Conservation (phyloP, 2,888 invertebrate species). For the Microctonus brassicae region DNA sequence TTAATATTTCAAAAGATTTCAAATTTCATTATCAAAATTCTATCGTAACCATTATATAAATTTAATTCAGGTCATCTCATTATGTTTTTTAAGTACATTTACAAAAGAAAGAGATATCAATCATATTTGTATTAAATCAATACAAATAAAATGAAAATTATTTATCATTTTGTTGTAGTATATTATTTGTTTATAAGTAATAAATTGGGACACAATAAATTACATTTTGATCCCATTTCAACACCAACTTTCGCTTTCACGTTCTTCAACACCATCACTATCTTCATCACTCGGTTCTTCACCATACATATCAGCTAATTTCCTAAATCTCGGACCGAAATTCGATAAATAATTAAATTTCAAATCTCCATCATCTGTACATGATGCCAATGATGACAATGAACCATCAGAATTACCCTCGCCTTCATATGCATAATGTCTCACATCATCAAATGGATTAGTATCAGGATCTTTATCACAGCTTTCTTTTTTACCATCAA, state of each 20-base stretch:
- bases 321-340: conserved; percentile 96
- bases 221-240: conserved; percentile 61
- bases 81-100: conserved; percentile 2
- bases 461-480: conserved; percentile 94
- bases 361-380: conserved; percentile 91
- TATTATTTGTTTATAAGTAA: not conserved
- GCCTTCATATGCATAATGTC: conserved; percentile 98
- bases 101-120: not conserved
- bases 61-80: not conserved
- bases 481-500: conserved; percentile 89
- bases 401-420: conserved; percentile 93
- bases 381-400: conserved; percentile 91
- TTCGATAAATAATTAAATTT: conserved; percentile 95
- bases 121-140: not conserved
- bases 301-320: conserved; percentile 95
- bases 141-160: not conserved
- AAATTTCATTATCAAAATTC: not conserved
- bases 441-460: conserved; percentile 94
- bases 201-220: not conserved
- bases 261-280: conserved; percentile 81
- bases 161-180: not conserved
- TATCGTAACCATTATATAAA: not conserved
- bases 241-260: conserved; percentile 84
- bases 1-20: not conserved
- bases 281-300: conserved; percentile 88